Conservation (phyloP, 2,888 invertebrate species). For the Gordius sp. region DNA sequence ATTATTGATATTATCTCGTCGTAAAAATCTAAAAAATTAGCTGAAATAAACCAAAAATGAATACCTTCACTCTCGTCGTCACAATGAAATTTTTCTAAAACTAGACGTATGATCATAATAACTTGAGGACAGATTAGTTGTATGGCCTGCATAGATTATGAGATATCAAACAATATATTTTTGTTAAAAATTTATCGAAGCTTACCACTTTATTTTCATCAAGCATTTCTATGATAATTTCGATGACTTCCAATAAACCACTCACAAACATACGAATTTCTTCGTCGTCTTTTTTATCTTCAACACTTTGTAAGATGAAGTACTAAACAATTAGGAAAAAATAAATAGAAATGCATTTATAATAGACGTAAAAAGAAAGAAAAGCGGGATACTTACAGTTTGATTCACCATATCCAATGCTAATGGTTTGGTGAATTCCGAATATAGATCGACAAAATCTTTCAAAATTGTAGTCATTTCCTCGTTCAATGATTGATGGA, state of each 20-base stretch:
- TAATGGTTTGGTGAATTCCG: conserved; percentile 24
- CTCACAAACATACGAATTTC: not conserved
- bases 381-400: not conserved
- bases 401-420: conserved; percentile 5
- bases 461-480: conserved; percentile 84
- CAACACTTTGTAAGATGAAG: not conserved
- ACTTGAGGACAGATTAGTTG: not conserved
- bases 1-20: conserved; percentile 79
- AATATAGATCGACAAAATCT: conserved; percentile 30
- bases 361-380: not conserved
- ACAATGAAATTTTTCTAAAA: conserved; percentile 28
- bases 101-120: not conserved
- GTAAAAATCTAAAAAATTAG: conserved; percentile 48
- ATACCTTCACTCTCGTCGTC: conserved; percentile 34
- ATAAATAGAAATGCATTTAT: not conserved
- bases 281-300: conserved; percentile 9
- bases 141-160: not conserved
- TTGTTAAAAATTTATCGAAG: too few species aligned
- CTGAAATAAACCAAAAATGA: not conserved
- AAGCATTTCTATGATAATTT: not conserved
- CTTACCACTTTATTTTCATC: conserved; percentile 11
- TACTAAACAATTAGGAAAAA: conserved; percentile 1
- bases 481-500: conserved; percentile 70
- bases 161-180: not conserved
- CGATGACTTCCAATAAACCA: not conserved